Evolutionary conservation across 2,888 invertebrate genomes (phyloP).

Genomic region (Ormyrus nitidulus): DNA sequence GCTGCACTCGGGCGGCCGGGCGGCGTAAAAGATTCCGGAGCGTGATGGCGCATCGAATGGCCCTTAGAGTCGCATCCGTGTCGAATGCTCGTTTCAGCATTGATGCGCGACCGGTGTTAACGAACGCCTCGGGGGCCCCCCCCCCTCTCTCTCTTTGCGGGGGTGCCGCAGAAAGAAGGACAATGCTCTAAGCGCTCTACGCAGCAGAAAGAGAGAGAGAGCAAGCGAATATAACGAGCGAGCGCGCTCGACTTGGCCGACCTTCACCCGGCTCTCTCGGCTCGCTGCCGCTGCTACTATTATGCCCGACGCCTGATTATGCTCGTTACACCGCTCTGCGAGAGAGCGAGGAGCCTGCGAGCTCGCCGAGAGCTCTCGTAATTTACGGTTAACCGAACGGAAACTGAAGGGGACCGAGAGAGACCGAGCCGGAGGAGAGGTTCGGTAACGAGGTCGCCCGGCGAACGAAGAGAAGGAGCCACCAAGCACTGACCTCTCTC

Average conservation of each 20-base stretch:
- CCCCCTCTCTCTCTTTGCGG: slow-evolving; percentile 9
- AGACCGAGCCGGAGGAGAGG: slow-evolving; percentile 27
- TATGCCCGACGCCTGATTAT: slow-evolving; percentile 69
- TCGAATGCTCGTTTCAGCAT: too few species aligned
- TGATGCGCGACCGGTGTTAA: slow-evolving; percentile 21
- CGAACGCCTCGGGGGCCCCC: slow-evolving; percentile 7
- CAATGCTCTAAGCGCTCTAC: neutral
- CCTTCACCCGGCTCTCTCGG: slow-evolving; percentile 71
- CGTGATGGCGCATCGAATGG: too few species aligned
- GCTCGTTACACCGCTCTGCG: slow-evolving; percentile 68
- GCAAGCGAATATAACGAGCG: slow-evolving; percentile 20
- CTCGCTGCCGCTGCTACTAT: slow-evolving; percentile 47
- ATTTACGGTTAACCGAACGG: slow-evolving; percentile 75
- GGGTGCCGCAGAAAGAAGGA: slow-evolving; percentile 1
- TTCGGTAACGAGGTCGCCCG: slow-evolving; percentile 47
- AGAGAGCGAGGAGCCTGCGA: too few species aligned
- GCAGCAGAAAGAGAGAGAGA: neutral
- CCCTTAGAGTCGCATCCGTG: too few species aligned
- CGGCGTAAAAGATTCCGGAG: too few species aligned
- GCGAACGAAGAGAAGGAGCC: too few species aligned
- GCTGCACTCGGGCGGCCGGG: too few species aligned
- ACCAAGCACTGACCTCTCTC: too few species aligned
- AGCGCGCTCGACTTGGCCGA: slow-evolving; percentile 67
- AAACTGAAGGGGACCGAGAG: slow-evolving; percentile 68
- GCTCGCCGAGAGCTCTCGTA: slow-evolving; percentile 61